Conservation (phyloP, 1,140 invertebrate species). For the Callitettix versicolor region DNA sequence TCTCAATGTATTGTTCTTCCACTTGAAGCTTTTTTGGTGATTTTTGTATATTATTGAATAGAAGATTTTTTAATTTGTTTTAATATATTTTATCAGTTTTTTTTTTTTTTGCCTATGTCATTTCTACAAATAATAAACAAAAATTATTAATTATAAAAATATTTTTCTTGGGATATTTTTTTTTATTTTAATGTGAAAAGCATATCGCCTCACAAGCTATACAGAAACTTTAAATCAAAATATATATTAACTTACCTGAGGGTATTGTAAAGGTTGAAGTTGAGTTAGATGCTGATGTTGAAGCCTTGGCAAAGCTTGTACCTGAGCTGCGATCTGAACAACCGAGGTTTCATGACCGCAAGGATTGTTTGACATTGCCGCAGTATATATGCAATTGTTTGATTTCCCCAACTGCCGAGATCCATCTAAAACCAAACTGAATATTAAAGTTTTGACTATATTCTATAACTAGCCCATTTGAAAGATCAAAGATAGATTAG, state of each 20-base stretch:
- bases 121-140: too few species aligned
- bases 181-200: too few species aligned
- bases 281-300: conserved; percentile 16
- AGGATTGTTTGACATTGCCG: neutral
- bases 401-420: conserved; percentile 3
- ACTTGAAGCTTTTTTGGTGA: too few species aligned
- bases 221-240: too few species aligned
- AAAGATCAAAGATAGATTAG: neutral
- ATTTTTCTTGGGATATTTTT: too few species aligned
- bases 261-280: conserved; percentile 14
- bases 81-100: too few species aligned
- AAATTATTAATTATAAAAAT: too few species aligned
- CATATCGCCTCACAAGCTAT: too few species aligned
- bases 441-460: neutral
- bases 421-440: neutral
- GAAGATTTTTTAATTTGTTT: too few species aligned
- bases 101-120: too few species aligned
- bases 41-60: too few species aligned
- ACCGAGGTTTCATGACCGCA: conserved; percentile 9
- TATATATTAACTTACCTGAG: conserved; percentile 12
- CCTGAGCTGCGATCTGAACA: conserved; percentile 6
- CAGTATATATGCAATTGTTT: conserved; percentile 11
- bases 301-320: conserved; percentile 10
- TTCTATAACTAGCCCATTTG: neutral
- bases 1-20: too few species aligned